Conservation (phyloP, 2,113 vertebrate species). For the Sitta europaea region DNA sequence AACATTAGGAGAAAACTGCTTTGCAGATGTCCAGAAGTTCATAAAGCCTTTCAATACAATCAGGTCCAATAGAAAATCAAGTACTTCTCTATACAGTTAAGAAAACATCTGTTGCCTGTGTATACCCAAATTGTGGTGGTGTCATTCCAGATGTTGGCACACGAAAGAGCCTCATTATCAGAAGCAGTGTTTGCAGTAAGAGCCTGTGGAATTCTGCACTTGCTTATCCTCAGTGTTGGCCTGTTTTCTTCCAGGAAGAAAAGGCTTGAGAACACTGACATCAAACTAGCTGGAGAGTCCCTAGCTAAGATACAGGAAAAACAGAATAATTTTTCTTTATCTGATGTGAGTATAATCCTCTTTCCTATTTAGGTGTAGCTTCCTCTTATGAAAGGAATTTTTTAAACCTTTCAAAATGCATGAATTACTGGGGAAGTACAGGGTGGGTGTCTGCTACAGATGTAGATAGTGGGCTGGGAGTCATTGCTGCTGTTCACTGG, state of each 20-base stretch:
- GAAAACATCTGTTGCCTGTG: neutral
- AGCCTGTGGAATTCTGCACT: neutral
- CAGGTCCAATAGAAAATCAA: neutral
- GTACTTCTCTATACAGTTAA: neutral
- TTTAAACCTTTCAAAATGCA: neutral
- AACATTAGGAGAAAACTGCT: neutral
- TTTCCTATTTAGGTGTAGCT: neutral
- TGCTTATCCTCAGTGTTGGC: neutral
- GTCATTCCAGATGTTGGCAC: neutral
- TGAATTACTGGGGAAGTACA: rapidly evolving
- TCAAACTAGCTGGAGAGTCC: neutral
- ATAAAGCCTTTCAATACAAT: neutral
- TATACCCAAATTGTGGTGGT: neutral
- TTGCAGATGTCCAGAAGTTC: neutral
- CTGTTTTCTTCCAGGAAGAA: neutral
- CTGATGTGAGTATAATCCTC: neutral
- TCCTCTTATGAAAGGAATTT: neutral
- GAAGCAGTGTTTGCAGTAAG: neutral
- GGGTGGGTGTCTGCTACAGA: neutral
- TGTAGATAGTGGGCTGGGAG: neutral
- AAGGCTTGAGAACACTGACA: neutral
- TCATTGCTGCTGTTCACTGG: neutral
- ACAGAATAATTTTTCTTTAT: neutral
- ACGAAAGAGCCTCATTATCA: neutral
- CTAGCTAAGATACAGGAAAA: neutral